Evolutionary conservation across 1,140 invertebrate genomes (phyloP).

Genomic region (Caenorhabditis briggsae): DNA sequence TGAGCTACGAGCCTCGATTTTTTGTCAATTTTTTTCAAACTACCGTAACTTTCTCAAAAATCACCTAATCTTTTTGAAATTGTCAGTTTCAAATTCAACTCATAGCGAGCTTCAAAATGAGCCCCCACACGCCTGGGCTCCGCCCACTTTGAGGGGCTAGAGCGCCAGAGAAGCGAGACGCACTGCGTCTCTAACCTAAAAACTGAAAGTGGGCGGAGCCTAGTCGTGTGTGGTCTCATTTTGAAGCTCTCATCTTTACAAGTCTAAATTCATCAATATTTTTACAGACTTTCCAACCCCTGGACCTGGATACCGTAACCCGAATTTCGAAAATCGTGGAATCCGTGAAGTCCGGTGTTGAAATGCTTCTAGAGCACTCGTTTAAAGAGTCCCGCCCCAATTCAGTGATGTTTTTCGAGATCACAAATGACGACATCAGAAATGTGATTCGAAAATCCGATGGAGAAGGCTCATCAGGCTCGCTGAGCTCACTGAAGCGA

Average conservation of each 20-base stretch:
- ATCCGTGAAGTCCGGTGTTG: not conserved
- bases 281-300: conserved; percentile 37
- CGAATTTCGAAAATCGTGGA: conserved; percentile 23
- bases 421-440: conserved; percentile 24
- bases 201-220: not conserved
- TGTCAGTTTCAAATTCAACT: too few relatives aligned
- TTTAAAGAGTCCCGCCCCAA: conserved; percentile 16
- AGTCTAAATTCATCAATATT: not conserved
- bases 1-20: too few relatives aligned
- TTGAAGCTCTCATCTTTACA: not conserved
- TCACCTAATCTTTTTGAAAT: too few relatives aligned
- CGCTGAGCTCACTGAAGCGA: not conserved
- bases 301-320: conserved; percentile 23
- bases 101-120: too few relatives aligned
- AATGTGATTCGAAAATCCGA: not conserved
- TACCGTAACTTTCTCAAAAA: too few relatives aligned
- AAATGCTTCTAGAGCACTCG: not conserved
- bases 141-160: too few relatives aligned
- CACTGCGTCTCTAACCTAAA: too few relatives aligned
- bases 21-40: too few relatives aligned
- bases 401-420: conserved; percentile 11
- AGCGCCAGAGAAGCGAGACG: too few relatives aligned
- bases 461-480: not conserved
- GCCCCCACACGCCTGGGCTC: too few relatives aligned
- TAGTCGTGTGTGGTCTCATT: not conserved